Conservation (phyloP, 2,113 vertebrate species). For the mouse (Mus musculus) region GRCm39 chr12:70775501-70776000, state of each 20-base stretch:
- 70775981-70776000: too few species aligned
- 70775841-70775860: constrained; percentile 21
- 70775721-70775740: not conserved
- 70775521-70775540: not conserved
- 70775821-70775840: not conserved
- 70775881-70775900: too few species aligned
- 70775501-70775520: not conserved
- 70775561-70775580: constrained; percentile 17
- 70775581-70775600: not conserved
- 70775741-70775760: not conserved
- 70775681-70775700: not conserved
- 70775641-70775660: not conserved
- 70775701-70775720: not conserved
- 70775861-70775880: not conserved
- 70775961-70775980: too few species aligned
- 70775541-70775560: not conserved
- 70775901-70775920: too few species aligned
- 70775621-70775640: not conserved
- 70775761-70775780: not conserved
- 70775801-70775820: not conserved
- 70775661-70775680: not conserved
- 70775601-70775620: not conserved
- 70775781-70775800: not conserved
- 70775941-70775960: too few species aligned
- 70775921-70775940: too few species aligned